Base-by-base conservation (phyloP, 2,797 vertebrate genomes). In the Ficedula albicollis region DNA sequence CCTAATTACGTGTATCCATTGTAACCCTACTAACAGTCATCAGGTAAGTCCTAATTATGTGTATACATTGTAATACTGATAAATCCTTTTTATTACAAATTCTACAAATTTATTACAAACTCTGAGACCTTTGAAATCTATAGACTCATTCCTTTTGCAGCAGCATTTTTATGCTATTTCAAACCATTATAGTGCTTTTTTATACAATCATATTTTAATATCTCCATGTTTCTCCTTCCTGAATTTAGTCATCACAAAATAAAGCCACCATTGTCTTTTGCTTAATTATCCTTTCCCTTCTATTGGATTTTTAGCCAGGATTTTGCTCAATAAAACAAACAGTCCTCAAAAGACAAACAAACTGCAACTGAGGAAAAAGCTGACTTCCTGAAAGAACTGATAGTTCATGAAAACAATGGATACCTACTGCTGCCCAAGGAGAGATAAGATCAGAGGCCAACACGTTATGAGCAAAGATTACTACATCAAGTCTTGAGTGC, bases 261-360 rank as follows among this genome's bases (percentile, higher is more conserved):
- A 75, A 93, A 96, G 81, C 6, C 69, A 85, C 39, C 9, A 19
- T 38, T 93, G 73, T 73, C 48, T 81, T 93, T 89, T 80, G 29
- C 56, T 41, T 83, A 64, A 92, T 68, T 62, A 85, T 83, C 29
- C 72, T 95, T 93, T 85, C 58, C n/a, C 36, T 93, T 83, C 46
- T 89, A 75, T 64, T 78, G 81, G 86, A 81, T 66, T 96, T 94
- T 89, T 80, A 72, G 56, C 78, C 55, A 86, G 79, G 58, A 87
- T 90, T 92, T 90, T 11, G 32, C 23, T 95, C 90, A 89, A 86
- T 96, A 92, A 96, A 94, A 93, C 59, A 93, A 95, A 88, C 52
- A 90, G 68, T 77, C 25, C 29, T 59, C 67, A 54, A 88, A 97
- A 92, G 67, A 84, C 75, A 95, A 96, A 92, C 60, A 90, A 91